Percentiles rank a stretch among this genome's conserved stretches.
phyloP scores from a whole-genome alignment of 2,888 invertebrate species.

The Thelaira solivaga region DNA sequence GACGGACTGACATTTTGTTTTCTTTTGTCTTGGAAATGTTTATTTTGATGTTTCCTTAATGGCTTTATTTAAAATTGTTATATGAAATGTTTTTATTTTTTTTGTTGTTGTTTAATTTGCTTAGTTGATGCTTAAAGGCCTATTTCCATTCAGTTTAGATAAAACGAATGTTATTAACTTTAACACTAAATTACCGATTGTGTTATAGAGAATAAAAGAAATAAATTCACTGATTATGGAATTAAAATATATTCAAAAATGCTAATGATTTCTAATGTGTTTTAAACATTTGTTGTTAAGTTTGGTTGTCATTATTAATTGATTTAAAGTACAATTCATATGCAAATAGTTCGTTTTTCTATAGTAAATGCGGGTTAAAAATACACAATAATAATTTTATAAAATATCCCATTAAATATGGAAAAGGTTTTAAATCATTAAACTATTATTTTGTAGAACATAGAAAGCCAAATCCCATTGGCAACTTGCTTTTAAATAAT shows the following conservation, averaged over 20 bases:
- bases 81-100: constrained; percentile 3
- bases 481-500: too few species aligned
- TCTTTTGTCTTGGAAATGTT: constrained; percentile 22
- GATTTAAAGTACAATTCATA: constrained; percentile 32
- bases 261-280: constrained; percentile 1
- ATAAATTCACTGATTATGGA: background rate
- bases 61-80: constrained; percentile 55
- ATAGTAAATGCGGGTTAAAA: constrained; percentile 4
- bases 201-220: background rate
- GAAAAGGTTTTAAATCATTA: too few species aligned
- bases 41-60: constrained; percentile 57
- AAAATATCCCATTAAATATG: too few species aligned
- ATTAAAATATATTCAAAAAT: constrained; percentile 19
- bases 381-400: background rate
- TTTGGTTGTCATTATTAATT: constrained; percentile 20
- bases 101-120: background rate
- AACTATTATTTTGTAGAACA: too few species aligned
- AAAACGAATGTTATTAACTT: background rate
- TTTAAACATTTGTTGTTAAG: constrained; percentile 9
- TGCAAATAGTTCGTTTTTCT: constrained; percentile 11
- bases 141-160: constrained; percentile 28
- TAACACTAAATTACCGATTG: constrained; percentile 9
- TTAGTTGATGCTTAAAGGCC: constrained; percentile 38
- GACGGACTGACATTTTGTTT: background rate
- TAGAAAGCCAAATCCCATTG: too few species aligned